Percentiles rank a stretch among this genome's conserved stretches.
These are phyloP conservation scores for Catharus minimus DNA, from an alignment of 2,113 vertebrate species.

Conservation along the genomic window DNA sequence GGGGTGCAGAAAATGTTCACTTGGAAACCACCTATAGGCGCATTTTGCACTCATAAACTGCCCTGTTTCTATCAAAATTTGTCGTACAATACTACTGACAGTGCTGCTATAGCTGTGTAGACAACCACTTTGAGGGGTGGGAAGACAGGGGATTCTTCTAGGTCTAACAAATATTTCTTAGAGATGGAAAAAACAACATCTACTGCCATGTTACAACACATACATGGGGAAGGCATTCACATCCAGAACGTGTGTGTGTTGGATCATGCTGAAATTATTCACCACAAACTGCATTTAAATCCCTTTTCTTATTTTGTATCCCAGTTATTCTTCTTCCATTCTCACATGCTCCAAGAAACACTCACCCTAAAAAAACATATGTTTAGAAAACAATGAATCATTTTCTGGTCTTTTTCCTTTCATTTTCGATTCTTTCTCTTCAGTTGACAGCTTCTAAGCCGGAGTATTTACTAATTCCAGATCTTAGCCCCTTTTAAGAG, in stretches of 20 bases:
- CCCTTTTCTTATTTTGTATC: background rate
- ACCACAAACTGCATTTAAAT: background rate
- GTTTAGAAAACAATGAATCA: background rate
- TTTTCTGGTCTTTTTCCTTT: background rate
- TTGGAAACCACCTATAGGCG: rapidly evolving
- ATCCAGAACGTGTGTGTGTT: background rate
- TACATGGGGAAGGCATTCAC: rapidly evolving
- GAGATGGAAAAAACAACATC: background rate
- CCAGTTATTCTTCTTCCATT: background rate
- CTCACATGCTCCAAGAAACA: background rate
- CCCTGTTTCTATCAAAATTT: background rate
- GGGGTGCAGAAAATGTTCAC: background rate
- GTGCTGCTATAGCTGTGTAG: background rate
- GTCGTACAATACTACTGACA: background rate
- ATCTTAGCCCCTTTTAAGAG: background rate
- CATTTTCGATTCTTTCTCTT: background rate
- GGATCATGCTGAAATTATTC: background rate
- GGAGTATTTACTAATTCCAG: background rate
- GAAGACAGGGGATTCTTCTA: background rate
- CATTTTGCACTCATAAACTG: background rate
- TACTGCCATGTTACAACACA: background rate
- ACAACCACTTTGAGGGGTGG: background rate
- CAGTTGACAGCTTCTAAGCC: background rate
- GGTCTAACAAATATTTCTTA: background rate
- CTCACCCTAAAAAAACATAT: background rate